These are phyloP conservation scores for Panzeria rudis DNA, from an alignment of 2,888 invertebrate species.

Conservation along the genomic window DNA sequence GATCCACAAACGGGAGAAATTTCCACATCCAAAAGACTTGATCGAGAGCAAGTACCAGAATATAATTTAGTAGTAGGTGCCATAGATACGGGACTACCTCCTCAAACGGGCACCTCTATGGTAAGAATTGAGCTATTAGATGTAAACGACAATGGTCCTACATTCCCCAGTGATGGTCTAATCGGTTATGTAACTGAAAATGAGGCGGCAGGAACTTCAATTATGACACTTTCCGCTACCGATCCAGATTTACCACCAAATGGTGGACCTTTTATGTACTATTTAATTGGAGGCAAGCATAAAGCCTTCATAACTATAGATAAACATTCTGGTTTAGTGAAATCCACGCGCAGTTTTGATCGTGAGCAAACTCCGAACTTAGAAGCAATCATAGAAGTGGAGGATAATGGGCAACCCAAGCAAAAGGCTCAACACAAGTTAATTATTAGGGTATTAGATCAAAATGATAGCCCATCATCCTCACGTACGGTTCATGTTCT, in stretches of 20 bases:
- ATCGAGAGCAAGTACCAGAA: conserved; percentile 90
- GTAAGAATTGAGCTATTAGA: conserved; percentile 92
- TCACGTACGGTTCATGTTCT: conserved; percentile 92
- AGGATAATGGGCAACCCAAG: conserved; percentile 93
- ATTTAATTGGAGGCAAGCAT: conserved; percentile 90
- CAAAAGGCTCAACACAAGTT: conserved; percentile 92
- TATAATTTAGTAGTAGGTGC: conserved; percentile 93
- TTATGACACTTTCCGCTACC: conserved; percentile 93
- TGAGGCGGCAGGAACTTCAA: conserved; percentile 91
- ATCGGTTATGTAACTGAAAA: conserved; percentile 93
- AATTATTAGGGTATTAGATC: conserved; percentile 90
- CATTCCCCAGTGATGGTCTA: conserved; percentile 89
- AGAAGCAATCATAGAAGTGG: conserved; percentile 91
- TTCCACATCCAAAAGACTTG: conserved; percentile 89
- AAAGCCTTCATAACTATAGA: conserved; percentile 90
- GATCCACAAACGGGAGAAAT: conserved; percentile 94
- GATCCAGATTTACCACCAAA: conserved; percentile 96
- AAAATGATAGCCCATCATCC: conserved; percentile 95
- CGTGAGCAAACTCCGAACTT: conserved; percentile 91
- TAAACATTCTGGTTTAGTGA: conserved; percentile 91
- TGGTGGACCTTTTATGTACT: conserved; percentile 94
- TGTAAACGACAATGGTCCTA: conserved; percentile 96
- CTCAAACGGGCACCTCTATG: conserved; percentile 95
- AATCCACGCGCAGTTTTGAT: conserved; percentile 91
- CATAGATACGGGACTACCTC: conserved; percentile 94